Conservation (phyloP, 1,140 invertebrate genomes). For the Epicauta chinensis region DNA sequence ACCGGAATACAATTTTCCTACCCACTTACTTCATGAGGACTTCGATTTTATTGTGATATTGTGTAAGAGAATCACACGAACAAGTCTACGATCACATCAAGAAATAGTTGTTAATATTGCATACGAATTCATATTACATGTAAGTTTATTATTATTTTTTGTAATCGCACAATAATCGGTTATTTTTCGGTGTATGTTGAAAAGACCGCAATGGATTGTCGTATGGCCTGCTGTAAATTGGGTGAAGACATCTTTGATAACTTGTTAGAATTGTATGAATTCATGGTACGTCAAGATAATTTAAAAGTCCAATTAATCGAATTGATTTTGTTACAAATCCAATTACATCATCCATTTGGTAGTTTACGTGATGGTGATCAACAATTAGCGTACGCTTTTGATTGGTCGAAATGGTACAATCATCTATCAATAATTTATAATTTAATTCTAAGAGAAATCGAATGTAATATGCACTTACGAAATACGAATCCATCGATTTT, state of each 20-base stretch:
- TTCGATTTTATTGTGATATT: constrained; percentile 29
- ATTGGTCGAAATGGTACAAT: constrained; percentile 31
- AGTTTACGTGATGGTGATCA: constrained; percentile 16
- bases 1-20: constrained; percentile 22
- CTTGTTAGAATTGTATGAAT: constrained; percentile 28
- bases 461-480: constrained; percentile 16
- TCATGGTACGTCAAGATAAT: constrained; percentile 8
- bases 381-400: constrained; percentile 24
- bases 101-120: constrained; percentile 23
- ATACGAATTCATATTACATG: constrained; percentile 28
- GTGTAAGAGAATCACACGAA: constrained; percentile 16
- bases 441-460: constrained; percentile 23
- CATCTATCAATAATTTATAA: constrained; percentile 25
- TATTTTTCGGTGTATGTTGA: constrained; percentile 7
- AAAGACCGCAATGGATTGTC: constrained; percentile 33
- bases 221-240: constrained; percentile 32
- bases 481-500: constrained; percentile 24
- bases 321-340: constrained; percentile 35
- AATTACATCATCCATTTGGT: constrained; percentile 34
- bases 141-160: constrained; percentile 22
- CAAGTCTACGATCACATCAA: constrained; percentile 18
- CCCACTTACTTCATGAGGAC: constrained; percentile 23
- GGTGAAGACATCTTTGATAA: constrained; percentile 29
- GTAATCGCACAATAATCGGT: not conserved
- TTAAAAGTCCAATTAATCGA: constrained; percentile 24